Percentiles rank a stretch among this genome's conserved stretches.
Evolutionary conservation across 2,888 invertebrate genomes (phyloP).

Genomic region (Cyaniris semiargus): DNA sequence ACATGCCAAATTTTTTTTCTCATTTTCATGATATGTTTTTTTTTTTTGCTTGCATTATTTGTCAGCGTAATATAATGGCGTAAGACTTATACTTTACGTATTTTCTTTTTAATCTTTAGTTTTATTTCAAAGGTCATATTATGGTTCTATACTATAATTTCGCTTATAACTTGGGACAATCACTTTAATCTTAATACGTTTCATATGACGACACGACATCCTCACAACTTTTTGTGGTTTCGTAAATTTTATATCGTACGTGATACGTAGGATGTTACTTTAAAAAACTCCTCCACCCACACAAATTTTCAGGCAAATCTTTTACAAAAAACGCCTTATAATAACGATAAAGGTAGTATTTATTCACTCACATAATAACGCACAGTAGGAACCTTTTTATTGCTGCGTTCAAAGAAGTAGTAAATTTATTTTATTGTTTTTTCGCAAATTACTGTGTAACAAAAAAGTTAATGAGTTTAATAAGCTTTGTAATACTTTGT

Average conservation of each 20-base stretch:
- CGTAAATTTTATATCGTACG: conserved; percentile 50
- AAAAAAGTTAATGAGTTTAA: conserved; percentile 3
- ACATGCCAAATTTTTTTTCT: too few relatives aligned
- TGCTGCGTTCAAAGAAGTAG: conserved; percentile 14
- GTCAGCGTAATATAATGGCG: too few relatives aligned
- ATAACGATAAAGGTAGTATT: conserved; percentile 32
- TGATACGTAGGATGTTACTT: conserved; percentile 63
- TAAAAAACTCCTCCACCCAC: conserved; percentile 48
- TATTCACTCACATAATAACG: conserved; percentile 31
- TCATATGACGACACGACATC: conserved; percentile 57
- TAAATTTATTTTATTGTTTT: neutral
- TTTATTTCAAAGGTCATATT: neutral
- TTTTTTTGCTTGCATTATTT: too few relatives aligned
- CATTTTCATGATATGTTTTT: too few relatives aligned
- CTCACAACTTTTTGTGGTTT: conserved; percentile 49
- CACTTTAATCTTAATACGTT: conserved; percentile 59
- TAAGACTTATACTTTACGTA: too few relatives aligned
- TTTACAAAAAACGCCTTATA: conserved; percentile 33
- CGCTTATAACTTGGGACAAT: conserved; percentile 43
- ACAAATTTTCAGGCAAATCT: conserved; percentile 35
- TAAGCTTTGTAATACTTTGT: neutral
- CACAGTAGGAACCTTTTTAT: conserved; percentile 32
- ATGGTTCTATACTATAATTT: neutral
- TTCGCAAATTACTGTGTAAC: neutral
- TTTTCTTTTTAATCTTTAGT: neutral